These are phyloP conservation scores for cattle (Bos taurus) DNA, from an alignment of 2,113 vertebrate species.

Conservation along the genomic window ARS-UCD2.0 NC_037343.1:56380501-56381000, in stretches of 20 bases:
- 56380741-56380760: neutral
- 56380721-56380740: neutral
- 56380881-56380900: neutral
- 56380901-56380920: neutral
- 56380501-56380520: neutral
- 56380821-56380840: neutral
- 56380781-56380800: neutral
- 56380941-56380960: neutral
- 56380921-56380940: neutral
- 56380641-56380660: neutral
- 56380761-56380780: neutral
- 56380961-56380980: neutral
- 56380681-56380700: neutral
- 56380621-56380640: neutral
- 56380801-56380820: neutral
- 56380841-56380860: neutral
- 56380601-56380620: neutral
- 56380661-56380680: neutral
- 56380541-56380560: neutral
- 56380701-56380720: neutral
- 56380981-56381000: neutral
- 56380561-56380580: neutral
- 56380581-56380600: neutral
- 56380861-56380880: neutral
- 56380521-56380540: neutral